Evolutionary conservation across 1,140 invertebrate genomes (phyloP), one percentile per base, ranked within the genome.

Genomic region (Muscidifurax raptorellus): DNA sequence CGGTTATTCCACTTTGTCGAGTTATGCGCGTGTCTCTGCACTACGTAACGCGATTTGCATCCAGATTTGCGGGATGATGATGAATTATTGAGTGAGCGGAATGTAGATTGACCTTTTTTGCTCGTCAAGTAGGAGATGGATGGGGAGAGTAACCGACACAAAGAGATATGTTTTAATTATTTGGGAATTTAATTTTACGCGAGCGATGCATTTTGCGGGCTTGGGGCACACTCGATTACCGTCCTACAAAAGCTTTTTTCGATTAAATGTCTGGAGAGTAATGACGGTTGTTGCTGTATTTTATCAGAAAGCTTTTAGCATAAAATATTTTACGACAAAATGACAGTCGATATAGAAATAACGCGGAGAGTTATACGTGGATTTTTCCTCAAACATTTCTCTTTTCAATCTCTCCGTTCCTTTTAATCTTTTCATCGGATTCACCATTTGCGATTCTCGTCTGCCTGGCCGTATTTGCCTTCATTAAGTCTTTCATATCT

Each of bases 251-350:
- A n/a, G 52, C 52, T 22, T 59, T 59, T 59, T 7, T 40, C 36
- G 36, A 40, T 40, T 12, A 40, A 40, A 40, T 40, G 36, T n/a
- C 22, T 59, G 18, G 22, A 59, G 5, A 59, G n/a, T 59, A 59
- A 59, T 59, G 52, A n/a, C 52, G 22, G 22, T 0, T 47, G 12
- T 47, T 6, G 52, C 22, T 10, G 52, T n/a, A 59, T 59, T 59
- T 59, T 59, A 59, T 59, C n/a, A n/a, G n/a, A 59, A 59, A n/a
- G 52, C 52, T 59, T 59, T 59, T 59, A 59, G 52, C 52, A 59
- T 59, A 59, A 59, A 22, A 59, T 59, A 7, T 59, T 59, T 59
- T 59, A 59, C 22, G 22, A 59, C 52, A 22, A n/a, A 59, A 59
- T 59, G 15, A 59, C 52, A 59, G 52, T 4, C 3, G 52, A 59